Evolutionary conservation across 2,888 invertebrate genomes (phyloP).

Genomic region (Phaonia tiefii): DNA sequence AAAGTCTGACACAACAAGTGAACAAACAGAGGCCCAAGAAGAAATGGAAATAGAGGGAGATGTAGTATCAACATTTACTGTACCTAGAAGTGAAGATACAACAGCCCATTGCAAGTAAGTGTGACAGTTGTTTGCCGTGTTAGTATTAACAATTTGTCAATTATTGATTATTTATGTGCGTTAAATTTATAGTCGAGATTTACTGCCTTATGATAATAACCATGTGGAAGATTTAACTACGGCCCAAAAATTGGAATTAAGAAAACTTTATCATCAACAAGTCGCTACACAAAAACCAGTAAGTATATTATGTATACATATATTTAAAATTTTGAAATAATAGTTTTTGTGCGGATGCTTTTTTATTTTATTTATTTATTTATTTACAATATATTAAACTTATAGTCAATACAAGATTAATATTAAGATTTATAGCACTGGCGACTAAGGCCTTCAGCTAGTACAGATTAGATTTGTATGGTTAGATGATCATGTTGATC

Average conservation of each 20-base stretch:
- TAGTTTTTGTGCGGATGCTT: background rate
- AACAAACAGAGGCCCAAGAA: slow-evolving; percentile 80
- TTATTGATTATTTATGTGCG: too few species aligned
- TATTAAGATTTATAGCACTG: too few species aligned
- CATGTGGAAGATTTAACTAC: slow-evolving; percentile 74
- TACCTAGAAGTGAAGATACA: slow-evolving; percentile 86
- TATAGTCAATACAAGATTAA: too few species aligned
- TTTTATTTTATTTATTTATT: background rate
- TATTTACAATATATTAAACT: too few species aligned
- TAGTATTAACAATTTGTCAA: background rate
- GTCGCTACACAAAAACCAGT: slow-evolving; percentile 73
- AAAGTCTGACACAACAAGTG: slow-evolving; percentile 80
- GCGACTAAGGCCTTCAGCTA: too few species aligned
- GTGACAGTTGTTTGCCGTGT: background rate
- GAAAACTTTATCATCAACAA: slow-evolving; percentile 77
- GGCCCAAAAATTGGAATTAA: slow-evolving; percentile 75
- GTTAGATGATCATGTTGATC: too few species aligned
- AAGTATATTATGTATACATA: slow-evolving; percentile 62
- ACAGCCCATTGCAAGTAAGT: slow-evolving; percentile 88
- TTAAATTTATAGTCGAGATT: slow-evolving; percentile 74
- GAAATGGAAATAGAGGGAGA: slow-evolving; percentile 89
- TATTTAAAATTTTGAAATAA: background rate
- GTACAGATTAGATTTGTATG: too few species aligned
- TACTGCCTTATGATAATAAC: slow-evolving; percentile 74
- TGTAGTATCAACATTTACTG: slow-evolving; percentile 84